Evolutionary conservation across 1,140 invertebrate genomes (phyloP), one percentile per base, ranked within the genome.

Genomic region (Aphis gossypii): DNA sequence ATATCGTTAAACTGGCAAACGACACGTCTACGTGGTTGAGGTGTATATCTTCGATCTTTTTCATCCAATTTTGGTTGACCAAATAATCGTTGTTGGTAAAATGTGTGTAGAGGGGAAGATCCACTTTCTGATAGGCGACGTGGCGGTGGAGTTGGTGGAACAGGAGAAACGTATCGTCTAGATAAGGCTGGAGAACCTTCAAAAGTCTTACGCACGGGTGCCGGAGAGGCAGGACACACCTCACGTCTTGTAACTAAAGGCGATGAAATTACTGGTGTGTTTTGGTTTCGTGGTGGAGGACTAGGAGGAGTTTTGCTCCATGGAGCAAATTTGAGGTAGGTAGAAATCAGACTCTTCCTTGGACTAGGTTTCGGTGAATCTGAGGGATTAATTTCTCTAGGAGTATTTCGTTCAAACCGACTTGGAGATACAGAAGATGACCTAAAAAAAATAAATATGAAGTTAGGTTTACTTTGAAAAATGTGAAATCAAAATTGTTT

Each of bases 311-410:
- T 95, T 94, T 68, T 93, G 95, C 94, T 94, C 94, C 38, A 93
- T 90, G 46, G 94, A 90, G 54, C 94, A 93, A 30, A 94, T 56
- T 92, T 94, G 94, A 76, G 94, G 86, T 84, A 93, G 25, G 93
- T 94, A 94, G 83, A 94, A 94, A 94, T 94, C 94, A 94, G 94
- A 86, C 38, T 95, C 94, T 94, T 95, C 95, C 91, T 95, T 95
- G 88, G 95, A 93, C 44, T 95, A 96, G 95, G 97, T 96, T 96
- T 97, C 97, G 94, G 98, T 96, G 95, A 97, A 97, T 94, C 97
- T 97, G 94, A 97, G 96, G 95, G 97, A 97, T 94, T 97, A 96
- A 94, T 96, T 96, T 87, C 94, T 96, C 96, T 92, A 95, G 95
- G 20, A 95, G 95, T 92, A 95, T 95, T 94, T 95, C 95, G 0